Percentiles rank a stretch among this genome's conserved stretches.
Conservation (phyloP, 1,140 invertebrate species). For the Penaeus indicus region DNA sequence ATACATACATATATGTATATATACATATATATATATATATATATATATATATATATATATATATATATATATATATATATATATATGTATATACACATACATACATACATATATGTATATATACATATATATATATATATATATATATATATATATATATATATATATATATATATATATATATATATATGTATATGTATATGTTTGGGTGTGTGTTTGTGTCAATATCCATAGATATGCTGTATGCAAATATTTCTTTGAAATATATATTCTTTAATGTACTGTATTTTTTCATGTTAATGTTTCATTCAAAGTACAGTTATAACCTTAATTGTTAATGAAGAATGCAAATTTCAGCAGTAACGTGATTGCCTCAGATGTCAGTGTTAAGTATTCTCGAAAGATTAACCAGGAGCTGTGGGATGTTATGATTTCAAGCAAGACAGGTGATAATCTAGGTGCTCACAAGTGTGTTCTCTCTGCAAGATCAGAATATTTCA, state of each 20-base stretch:
- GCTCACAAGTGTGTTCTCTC: slow-evolving; percentile 81
- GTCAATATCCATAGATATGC: too few species aligned
- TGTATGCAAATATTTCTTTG: too few species aligned
- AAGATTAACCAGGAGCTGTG: slow-evolving; percentile 41
- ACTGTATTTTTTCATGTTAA: too few species aligned
- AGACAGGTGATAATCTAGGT: slow-evolving; percentile 39
- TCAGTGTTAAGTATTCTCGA: background rate
- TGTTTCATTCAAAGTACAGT: too few species aligned
- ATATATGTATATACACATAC: slow-evolving; percentile 69
- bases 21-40: slow-evolving; percentile 69
- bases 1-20: slow-evolving; percentile 74
- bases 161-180: too few species aligned
- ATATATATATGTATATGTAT: too few species aligned
- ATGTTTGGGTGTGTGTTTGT: too few species aligned
- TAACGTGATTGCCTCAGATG: background rate
- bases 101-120: slow-evolving; percentile 70
- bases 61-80: slow-evolving; percentile 63
- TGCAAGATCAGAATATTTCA: slow-evolving; percentile 82
- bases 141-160: too few species aligned
- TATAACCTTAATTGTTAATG: too few species aligned
- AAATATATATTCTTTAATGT: too few species aligned
- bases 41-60: slow-evolving; percentile 56
- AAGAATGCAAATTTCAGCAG: too few species aligned
- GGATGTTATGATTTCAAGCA: slow-evolving; percentile 52
- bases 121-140: too few species aligned